Base-by-base conservation (phyloP, 53 echinoderm and acorn worm genomes). In the Actinopyga echinites region DNA sequence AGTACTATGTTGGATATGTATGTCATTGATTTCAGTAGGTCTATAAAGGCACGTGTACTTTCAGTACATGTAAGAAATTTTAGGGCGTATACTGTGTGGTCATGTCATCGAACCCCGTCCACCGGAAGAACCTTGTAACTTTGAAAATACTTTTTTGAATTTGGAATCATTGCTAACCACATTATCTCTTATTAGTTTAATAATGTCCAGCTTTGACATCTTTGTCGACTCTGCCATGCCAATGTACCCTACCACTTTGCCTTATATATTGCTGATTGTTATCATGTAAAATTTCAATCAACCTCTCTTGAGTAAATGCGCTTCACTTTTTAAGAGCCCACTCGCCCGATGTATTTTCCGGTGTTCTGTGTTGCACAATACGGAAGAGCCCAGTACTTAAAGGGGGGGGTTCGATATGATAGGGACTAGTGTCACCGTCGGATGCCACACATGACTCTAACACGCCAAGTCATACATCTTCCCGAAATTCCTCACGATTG, bases 41-140 rank as follows among this genome's bases (percentile, higher is more conserved):
- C 82, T 17, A 82, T 29, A 49, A 64, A 6, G 26, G 64, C 82
- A 3, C 82, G 31, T 4, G 82, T 64, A 57, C 82, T 82, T 49
- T 65, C 65, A 17, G 82, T 65, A 22, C 65, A 7, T 19, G 64
- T 21, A 5, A 64, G 10, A 30, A 82, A 42, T 2, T 82, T 82
- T 2, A 42, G 42, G 7, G 64, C 82, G 43, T 82, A 82, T 22
- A 82, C 52, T 4, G 43, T 65, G 82, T 42, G 64, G 82, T 8
- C 82, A 82, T 25, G 43, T 31, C 45, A 65, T 62, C 4, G 82
- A 82, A 38, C 15, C 65, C 82, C 82, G 64, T 24, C 82, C 82
- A 2, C 82, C 65, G 6, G 82, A 64, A 1, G 64, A 64, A 15
- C 82, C 82, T 26, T 44, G 44, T 42, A 82, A 15, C 38, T 82